Conservation (phyloP, 2,113 vertebrate genomes). For the Mesoclemmys tuberculata region DNA sequence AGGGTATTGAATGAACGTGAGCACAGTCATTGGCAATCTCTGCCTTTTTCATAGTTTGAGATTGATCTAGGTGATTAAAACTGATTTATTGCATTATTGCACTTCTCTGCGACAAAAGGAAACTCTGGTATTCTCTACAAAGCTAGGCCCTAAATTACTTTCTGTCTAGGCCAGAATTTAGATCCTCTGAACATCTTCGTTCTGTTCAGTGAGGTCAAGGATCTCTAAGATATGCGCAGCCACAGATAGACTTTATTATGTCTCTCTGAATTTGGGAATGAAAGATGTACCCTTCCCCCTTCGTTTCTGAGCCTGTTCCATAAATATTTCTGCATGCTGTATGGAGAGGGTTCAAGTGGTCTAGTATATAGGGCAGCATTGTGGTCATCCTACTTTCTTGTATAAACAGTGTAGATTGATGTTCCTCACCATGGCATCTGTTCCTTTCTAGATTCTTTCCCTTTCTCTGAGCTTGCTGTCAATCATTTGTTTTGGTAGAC, state of each 20-base stretch:
- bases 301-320: not conserved
- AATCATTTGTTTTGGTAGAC: not conserved
- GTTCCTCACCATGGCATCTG: not conserved
- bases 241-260: not conserved
- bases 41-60: not conserved
- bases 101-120: constrained; percentile 1
- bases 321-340: not conserved
- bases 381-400: not conserved
- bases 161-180: not conserved
- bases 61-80: not conserved
- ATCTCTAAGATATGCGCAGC: not conserved
- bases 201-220: not conserved
- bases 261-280: not conserved
- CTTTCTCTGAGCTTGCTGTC: not conserved
- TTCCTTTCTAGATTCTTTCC: not conserved
- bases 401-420: not conserved
- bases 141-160: not conserved
- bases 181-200: not conserved
- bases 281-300: not conserved
- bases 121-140: not conserved
- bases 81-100: not conserved
- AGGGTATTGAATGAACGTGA: not conserved
- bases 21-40: not conserved
- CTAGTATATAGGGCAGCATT: not conserved
- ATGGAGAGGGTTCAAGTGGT: not conserved